Evolutionary conservation across 2,113 vertebrate species (phyloP), one percentile per base, ranked within the genome.

Genomic region (Phylloscopus trochiloides): DNA sequence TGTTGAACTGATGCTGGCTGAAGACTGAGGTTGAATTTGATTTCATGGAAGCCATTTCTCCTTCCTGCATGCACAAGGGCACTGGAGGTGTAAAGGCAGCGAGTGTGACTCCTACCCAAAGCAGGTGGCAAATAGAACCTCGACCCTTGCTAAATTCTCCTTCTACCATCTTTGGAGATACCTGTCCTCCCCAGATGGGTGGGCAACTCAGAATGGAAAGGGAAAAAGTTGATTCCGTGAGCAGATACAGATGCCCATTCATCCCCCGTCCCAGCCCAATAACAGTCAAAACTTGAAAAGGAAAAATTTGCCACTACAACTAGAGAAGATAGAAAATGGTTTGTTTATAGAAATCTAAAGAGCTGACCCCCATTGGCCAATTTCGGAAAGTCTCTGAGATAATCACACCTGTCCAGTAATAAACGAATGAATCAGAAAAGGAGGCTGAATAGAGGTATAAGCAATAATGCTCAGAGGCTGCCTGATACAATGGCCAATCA

Each of bases 401-500:
- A 95, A 97, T 96, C 62, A 22, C 50, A 66, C 93, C 93, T 96
- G 92, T 97, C 97, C 94, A 96, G 94, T 96, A 97, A 96, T 95
- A 97, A 97, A 97, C 34, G 91, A 97, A 96, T 96, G 96, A 96
- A 97, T 97, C 91, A 96, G 94, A 97, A 96, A 92, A 94, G 93
- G 94, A 93, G 86, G 94, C 84, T 96, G 96, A 96, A 96, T 90
- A 91, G 92, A 97, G 92, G 95, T 55, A 96, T 94, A 95, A 97
- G 97, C 96, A 97, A 97, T 96, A 97, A 95, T 31, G 83, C 96
- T 96, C 95, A 93, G 95, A 96, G 92, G 87, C 96, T 92, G 96
- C 92, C 95, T 94, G 93, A 97, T 96, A 96, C 97, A 97, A 97
- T 96, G 92, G 96, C 82, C 96, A 97, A 98, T 98, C 97, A 97